A percentile compares a stretch with the other conserved stretches of the same genome.
phyloP scores from a whole-genome alignment of 2,797 vertebrate species.

The Craterocephalus amniculus region DNA sequence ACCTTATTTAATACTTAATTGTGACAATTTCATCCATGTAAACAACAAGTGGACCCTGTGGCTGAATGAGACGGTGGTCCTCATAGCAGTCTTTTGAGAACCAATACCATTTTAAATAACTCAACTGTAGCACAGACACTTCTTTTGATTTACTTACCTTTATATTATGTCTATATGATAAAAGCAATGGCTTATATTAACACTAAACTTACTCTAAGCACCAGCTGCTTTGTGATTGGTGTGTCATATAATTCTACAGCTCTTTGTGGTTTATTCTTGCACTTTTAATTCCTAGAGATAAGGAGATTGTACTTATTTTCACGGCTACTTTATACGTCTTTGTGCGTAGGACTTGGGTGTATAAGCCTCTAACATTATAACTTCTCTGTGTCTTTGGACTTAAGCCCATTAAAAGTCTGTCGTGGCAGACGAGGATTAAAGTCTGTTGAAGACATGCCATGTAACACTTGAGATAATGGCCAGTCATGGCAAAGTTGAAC shows the following conservation, averaged over 20 bases:
- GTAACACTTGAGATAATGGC: slow-evolving; percentile 61
- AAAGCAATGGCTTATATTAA: not conserved
- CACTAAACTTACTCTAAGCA: slow-evolving; percentile 2
- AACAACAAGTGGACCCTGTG: slow-evolving; percentile 30
- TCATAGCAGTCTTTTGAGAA: slow-evolving; percentile 19
- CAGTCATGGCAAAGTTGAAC: slow-evolving; percentile 22
- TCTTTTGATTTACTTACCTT: not conserved
- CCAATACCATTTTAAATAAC: not conserved
- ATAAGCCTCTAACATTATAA: slow-evolving; percentile 81
- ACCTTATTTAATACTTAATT: slow-evolving; percentile 58
- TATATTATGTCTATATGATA: not conserved
- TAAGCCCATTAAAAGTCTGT: slow-evolving; percentile 86
- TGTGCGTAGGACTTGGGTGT: slow-evolving; percentile 73
- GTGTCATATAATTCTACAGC: slow-evolving; percentile 19
- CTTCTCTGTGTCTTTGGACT: slow-evolving; percentile 80
- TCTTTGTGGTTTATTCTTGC: slow-evolving; percentile 43
- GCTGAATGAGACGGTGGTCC: slow-evolving; percentile 28
- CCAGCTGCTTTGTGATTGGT: slow-evolving; percentile 9
- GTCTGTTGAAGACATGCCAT: slow-evolving; percentile 71
- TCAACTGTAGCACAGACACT: slow-evolving; percentile 3
- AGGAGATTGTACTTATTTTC: slow-evolving; percentile 70
- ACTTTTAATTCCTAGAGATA: slow-evolving; percentile 68
- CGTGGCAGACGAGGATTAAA: slow-evolving; percentile 82
- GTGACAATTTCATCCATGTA: slow-evolving; percentile 54
- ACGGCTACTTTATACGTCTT: slow-evolving; percentile 75